phyloP scores from a whole-genome alignment of 2,113 vertebrate genomes.

The Datnioides undecimradiatus region DNA sequence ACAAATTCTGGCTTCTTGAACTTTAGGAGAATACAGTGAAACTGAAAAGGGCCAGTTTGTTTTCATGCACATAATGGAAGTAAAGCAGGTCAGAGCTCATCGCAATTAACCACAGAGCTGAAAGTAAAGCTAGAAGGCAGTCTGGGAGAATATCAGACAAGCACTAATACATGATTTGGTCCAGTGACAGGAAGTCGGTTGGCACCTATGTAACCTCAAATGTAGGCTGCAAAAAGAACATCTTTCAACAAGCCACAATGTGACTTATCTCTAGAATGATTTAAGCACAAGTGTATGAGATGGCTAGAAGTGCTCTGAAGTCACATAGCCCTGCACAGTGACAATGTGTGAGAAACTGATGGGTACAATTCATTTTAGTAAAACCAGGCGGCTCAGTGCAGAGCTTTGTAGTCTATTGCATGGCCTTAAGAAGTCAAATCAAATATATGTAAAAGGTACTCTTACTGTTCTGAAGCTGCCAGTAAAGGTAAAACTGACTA shows the following conservation, averaged over 20 bases:
- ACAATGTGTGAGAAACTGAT: slow-evolving; percentile 4
- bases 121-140: not conserved
- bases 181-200: slow-evolving; percentile 36
- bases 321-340: not conserved
- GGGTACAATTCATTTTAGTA: not conserved
- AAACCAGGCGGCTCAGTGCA: not conserved
- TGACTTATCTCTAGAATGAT: not conserved
- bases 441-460: not conserved
- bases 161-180: not conserved
- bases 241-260: too few species aligned
- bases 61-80: not conserved
- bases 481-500: not conserved
- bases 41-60: not conserved
- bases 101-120: not conserved
- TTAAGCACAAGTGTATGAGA: not conserved
- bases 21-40: not conserved
- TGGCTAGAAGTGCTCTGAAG: not conserved
- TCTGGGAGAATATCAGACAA: not conserved
- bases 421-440: not conserved
- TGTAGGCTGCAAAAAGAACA: not conserved
- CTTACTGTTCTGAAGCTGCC: not conserved
- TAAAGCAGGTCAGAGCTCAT: not conserved
- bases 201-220: not conserved
- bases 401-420: not conserved
- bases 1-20: not conserved